These are phyloP conservation scores for Lordiphosa clarofinis DNA, from an alignment of 1,140 invertebrate species.

Conservation along the genomic window DNA sequence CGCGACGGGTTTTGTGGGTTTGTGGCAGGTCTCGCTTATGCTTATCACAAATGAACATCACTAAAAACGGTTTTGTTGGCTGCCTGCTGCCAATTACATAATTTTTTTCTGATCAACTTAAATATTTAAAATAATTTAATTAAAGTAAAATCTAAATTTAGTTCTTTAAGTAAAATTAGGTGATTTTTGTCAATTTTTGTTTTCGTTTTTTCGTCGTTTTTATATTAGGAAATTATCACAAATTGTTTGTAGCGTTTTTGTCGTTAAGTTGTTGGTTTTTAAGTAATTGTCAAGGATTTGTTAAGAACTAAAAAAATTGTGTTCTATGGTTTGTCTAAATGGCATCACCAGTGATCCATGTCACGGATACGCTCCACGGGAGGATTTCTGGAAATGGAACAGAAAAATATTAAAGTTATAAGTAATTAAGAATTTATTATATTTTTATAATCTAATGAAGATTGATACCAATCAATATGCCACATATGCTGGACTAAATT, in stretches of 20 bases:
- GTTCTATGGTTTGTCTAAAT: constrained; percentile 45
- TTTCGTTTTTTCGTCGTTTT: constrained; percentile 32
- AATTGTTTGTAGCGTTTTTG: constrained; percentile 60
- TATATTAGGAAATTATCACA: constrained; percentile 71
- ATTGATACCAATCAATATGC: no score
- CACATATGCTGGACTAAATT: no score
- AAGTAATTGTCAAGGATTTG: constrained; percentile 43
- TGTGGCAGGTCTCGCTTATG: constrained; percentile 45
- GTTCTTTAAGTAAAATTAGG: constrained; percentile 40
- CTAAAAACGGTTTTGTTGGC: constrained; percentile 25
- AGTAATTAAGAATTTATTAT: background rate
- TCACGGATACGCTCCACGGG: constrained; percentile 74
- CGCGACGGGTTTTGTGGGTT: constrained; percentile 12
- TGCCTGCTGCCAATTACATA: constrained; percentile 18
- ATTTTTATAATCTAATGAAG: no score
- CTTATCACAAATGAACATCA: constrained; percentile 73
- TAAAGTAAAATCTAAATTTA: constrained; percentile 44
- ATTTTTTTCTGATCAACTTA: constrained; percentile 46
- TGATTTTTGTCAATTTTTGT: constrained; percentile 47
- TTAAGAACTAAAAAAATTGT: constrained; percentile 23
- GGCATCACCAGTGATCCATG: constrained; percentile 75
- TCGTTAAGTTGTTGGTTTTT: constrained; percentile 23
- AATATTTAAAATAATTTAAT: constrained; percentile 66
- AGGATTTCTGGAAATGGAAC: constrained; percentile 54
- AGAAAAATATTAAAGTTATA: constrained; percentile 1